Conservation (phyloP, 2,797 vertebrate species). For the Chelmon rostratus region DNA sequence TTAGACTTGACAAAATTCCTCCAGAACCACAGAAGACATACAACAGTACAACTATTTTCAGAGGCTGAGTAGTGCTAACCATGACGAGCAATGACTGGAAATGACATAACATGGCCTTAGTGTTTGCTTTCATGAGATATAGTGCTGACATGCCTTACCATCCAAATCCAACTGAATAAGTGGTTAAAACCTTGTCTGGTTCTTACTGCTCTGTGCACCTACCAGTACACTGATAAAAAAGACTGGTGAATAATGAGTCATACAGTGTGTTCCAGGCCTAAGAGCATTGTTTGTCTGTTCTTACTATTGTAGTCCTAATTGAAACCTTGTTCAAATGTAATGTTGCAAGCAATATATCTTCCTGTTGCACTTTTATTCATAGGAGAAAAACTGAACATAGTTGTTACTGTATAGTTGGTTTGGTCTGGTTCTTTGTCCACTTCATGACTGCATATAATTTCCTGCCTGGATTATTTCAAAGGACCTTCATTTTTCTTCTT, state of each 20-base stretch:
- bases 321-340: neutral
- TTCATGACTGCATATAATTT: neutral
- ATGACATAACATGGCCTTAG: neutral
- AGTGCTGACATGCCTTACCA: neutral
- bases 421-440: constrained; percentile 12
- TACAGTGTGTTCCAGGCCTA: neutral
- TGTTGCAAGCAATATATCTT: constrained; percentile 7
- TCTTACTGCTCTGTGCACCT: neutral
- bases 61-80: no score
- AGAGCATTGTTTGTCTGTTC: neutral
- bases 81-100: no score
- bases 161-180: neutral
- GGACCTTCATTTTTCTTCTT: constrained; percentile 16
- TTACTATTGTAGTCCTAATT: neutral
- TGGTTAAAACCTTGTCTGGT: neutral
- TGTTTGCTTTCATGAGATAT: neutral
- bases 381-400: neutral
- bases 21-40: neutral
- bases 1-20: neutral
- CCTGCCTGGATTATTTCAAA: constrained; percentile 3
- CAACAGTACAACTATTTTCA: neutral
- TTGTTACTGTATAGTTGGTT: constrained; percentile 8
- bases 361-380: neutral
- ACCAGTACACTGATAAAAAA: neutral
- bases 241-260: neutral